Base-by-base conservation (phyloP, 2,113 vertebrate species). In the Brachypteracias leptosomus region DNA sequence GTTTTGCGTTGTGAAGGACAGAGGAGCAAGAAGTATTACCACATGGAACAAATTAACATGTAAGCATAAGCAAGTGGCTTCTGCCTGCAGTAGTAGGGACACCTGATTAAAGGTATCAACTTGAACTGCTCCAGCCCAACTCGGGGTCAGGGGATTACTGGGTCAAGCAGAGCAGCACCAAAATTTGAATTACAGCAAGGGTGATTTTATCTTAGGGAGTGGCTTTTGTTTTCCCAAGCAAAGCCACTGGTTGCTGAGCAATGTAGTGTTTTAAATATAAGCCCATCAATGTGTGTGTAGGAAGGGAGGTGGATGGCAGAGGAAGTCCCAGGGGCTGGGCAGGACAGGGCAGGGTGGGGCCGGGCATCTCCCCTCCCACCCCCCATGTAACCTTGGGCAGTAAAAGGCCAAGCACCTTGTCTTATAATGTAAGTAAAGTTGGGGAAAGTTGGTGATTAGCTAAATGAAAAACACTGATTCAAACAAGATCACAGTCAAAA, bases 1-100 rank as follows among this genome's bases (percentile, higher is more conserved):
- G 19, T 91, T 90, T 42, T 91, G 44, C 72, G 40, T 58, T 58
- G 57, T 52, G 71, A 75, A 61, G 46, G 86, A 20, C 57, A 38
- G 71, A 88, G 55, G 47, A 96, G 88, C 59, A 68, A 93, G 75
- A 85, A 49, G 57, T 63, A 93, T 89, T 72, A 77, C 82, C 85
- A 21, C 28, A 87, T 10, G 75, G 82, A 88, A 65, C 29, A 21
- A 77, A 58, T 76, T 11, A 42, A 54, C 11, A 0, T 10, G 36
- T 57, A 11, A 17, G n/a, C 25, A 4, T 54, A 51, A 82, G 44
- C 6, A 8, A 58, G 57, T 0, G 33, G 11, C 85, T 85, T 77
- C 29, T 70, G 62, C 63, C 36, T 20, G 40, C 26, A 2, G 22
- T 10, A 2, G 22, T 6, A 10, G 11, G 29, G 36, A 2, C 55